Conservation (phyloP, 1,140 invertebrate genomes). For the Agrypnia vestita region DNA sequence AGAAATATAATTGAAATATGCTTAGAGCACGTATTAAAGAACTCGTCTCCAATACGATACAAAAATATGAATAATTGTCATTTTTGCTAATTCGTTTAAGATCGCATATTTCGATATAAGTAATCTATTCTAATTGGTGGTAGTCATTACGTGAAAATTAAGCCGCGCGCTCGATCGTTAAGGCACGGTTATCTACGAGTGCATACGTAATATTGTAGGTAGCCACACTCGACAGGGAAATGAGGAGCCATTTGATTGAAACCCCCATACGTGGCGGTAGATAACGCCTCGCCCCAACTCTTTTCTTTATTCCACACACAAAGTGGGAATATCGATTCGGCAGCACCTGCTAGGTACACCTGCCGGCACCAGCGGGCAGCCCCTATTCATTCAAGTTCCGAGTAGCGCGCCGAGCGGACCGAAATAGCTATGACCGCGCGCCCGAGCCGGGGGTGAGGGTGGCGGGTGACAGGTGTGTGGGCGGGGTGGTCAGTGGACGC, state of each 20-base stretch:
- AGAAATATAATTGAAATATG: no score
- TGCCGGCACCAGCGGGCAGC: slow-evolving; percentile 41
- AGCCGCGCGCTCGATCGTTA: slow-evolving; percentile 23
- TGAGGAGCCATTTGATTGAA: slow-evolving; percentile 42
- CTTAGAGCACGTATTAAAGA: no score
- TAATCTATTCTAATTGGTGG: neutral
- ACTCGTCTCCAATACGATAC: no score
- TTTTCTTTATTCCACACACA: slow-evolving; percentile 52
- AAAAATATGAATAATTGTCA: no score
- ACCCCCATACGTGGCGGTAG: slow-evolving; percentile 20
- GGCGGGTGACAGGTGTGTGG: slow-evolving; percentile 39
- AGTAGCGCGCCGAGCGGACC: slow-evolving; percentile 30
- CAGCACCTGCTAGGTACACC: slow-evolving; percentile 55
- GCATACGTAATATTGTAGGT: neutral
- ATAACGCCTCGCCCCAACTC: slow-evolving; percentile 39
- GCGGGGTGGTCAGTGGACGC: slow-evolving; percentile 54
- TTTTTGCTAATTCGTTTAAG: no score
- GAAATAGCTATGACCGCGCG: slow-evolving; percentile 15
- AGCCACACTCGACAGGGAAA: slow-evolving; percentile 12
- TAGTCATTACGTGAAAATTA: slow-evolving; percentile 31
- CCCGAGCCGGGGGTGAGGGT: neutral
- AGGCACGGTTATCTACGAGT: neutral
- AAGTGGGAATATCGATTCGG: slow-evolving; percentile 56
- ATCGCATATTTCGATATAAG: no score
- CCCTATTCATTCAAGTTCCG: slow-evolving; percentile 33